Conservation (phyloP, 2,888 invertebrate species). For the Loripinus fragilis region DNA sequence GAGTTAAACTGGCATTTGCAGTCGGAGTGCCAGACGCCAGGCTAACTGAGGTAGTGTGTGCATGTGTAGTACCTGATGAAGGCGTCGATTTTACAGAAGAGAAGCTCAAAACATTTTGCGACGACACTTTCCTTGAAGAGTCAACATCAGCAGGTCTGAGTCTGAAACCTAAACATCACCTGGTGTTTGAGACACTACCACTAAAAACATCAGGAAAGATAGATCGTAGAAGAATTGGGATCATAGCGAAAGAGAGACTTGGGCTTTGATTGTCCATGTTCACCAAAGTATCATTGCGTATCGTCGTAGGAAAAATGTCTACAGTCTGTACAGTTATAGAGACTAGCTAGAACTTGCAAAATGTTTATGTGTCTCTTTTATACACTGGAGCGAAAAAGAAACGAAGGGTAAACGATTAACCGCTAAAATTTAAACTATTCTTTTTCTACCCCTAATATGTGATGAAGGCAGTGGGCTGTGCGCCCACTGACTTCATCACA, state of each 20-base stretch:
- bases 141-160: neutral
- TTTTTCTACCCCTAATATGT: too few species aligned
- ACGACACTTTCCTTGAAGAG: slow-evolving; percentile 14
- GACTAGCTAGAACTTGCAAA: too few species aligned
- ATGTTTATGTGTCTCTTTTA: too few species aligned
- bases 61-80: slow-evolving; percentile 42
- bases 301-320: too few species aligned
- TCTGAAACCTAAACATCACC: slow-evolving; percentile 16
- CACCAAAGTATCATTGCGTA: too few species aligned
- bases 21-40: slow-evolving; percentile 54
- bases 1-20: slow-evolving; percentile 34
- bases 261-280: neutral
- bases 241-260: slow-evolving; percentile 12
- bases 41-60: slow-evolving; percentile 46
- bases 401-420: too few species aligned
- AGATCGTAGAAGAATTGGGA: neutral
- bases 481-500: too few species aligned
- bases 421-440: too few species aligned
- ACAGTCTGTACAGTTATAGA: too few species aligned
- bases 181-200: slow-evolving; percentile 21
- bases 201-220: slow-evolving; percentile 18
- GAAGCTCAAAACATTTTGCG: slow-evolving; percentile 16
- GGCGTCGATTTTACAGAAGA: slow-evolving; percentile 20
- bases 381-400: too few species aligned
- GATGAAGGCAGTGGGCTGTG: too few species aligned